These are phyloP conservation scores for Leptinotarsa juncta DNA, from an alignment of 2,888 invertebrate genomes.

Conservation along the genomic window DNA sequence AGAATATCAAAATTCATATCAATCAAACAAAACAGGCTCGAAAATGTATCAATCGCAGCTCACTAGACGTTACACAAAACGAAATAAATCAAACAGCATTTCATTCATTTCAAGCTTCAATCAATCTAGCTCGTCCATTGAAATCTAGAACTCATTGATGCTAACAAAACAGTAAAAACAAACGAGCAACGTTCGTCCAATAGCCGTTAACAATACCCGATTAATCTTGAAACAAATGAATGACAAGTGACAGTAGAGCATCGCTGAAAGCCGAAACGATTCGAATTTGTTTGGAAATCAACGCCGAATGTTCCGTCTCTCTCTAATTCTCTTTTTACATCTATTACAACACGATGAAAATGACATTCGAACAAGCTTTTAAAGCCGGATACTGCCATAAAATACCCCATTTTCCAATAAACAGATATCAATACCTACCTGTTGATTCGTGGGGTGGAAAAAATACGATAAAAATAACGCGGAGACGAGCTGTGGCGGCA, in stretches of 20 bases:
- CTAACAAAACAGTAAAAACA: slow-evolving; percentile 52
- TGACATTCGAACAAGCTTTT: slow-evolving; percentile 57
- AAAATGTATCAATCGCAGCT: slow-evolving; percentile 45
- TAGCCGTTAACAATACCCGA: slow-evolving; percentile 57
- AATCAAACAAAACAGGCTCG: slow-evolving; percentile 48
- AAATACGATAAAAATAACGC: slow-evolving; percentile 43
- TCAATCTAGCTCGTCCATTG: slow-evolving; percentile 51
- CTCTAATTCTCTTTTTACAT: slow-evolving; percentile 29
- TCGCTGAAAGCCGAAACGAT: slow-evolving; percentile 43
- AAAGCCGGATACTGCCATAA: slow-evolving; percentile 63
- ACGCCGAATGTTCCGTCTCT: slow-evolving; percentile 30
- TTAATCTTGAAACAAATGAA: slow-evolving; percentile 57
- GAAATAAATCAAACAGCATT: slow-evolving; percentile 55
- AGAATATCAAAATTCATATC: slow-evolving; percentile 51
- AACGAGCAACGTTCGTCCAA: slow-evolving; percentile 52
- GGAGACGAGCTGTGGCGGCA: slow-evolving; percentile 32
- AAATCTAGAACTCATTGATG: slow-evolving; percentile 52
- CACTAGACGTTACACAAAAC: slow-evolving; percentile 48
- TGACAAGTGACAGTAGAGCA: slow-evolving; percentile 57
- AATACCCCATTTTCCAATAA: slow-evolving; percentile 67
- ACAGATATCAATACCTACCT: slow-evolving; percentile 67
- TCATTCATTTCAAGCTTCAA: slow-evolving; percentile 49
- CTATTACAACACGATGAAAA: slow-evolving; percentile 47
- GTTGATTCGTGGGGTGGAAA: slow-evolving; percentile 61
- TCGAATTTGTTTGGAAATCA: slow-evolving; percentile 48